Base-by-base conservation (phyloP, 1,140 invertebrate species). In the Neomicropteryx cornuta region DNA sequence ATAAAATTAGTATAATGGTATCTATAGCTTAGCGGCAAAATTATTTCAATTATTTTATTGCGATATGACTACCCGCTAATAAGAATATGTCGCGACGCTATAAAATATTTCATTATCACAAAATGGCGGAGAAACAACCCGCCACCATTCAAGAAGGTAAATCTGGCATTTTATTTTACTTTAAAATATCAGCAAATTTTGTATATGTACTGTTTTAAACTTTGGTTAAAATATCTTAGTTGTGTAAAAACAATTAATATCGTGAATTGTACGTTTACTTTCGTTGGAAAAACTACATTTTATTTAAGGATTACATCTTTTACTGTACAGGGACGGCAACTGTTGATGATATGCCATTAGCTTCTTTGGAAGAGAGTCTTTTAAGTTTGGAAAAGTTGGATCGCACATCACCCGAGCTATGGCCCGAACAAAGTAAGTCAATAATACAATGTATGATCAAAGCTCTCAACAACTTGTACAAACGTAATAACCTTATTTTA, bases 401-500 rank as follows among this genome's bases (percentile, higher is more conserved):
- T 62, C 70, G 90, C 52, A 76, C 85, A 6, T 94, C 90, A 2
- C 91, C 90, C 11, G 87, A 94, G 53, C 59, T 94, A 51, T 96
- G 90, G 90, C 90, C 91, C 29, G 88, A 93, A 66, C 83, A 87
- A 71, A 87, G 88, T 92, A 74, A 79, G 75, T 68, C 40, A 41
- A 46, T 48, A 33, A n/a, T n/a, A n/a, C n/a, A n/a, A 33, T 22
- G 27, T 43, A 46, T 32, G 38, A 47, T n/a, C n/a, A n/a, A n/a
- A n/a, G n/a, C n/a, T n/a, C n/a, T n/a, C n/a, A n/a, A n/a, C n/a
- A 8, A n/a, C 24, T 27, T 27, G 24, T 27, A 27, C n/a, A 16
- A 28, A 13, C 16, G 20, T 19, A n/a, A 37, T 47, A 28, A 28
- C 28, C 38, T 36, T 21, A 24, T 30, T 3, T 35, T 24, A 33